Conservation (phyloP, 2,797 vertebrate species). For the Apogon hyalosoma region DNA sequence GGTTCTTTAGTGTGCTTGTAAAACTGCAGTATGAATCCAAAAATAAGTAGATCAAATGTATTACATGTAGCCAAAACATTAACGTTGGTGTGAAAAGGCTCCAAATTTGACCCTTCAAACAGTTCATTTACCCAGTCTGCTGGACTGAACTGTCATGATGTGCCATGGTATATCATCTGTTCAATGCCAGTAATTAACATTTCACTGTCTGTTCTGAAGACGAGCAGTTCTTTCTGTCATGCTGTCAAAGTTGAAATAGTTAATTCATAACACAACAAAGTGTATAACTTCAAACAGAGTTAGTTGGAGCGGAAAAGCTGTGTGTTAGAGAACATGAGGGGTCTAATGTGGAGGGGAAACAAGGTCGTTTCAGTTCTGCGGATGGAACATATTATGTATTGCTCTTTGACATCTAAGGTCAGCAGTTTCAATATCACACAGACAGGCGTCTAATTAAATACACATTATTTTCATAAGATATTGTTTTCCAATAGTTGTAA, state of each 20-base stretch:
- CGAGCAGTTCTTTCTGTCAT: not conserved
- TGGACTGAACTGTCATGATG: not conserved
- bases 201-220: not conserved
- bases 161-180: not conserved
- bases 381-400: conserved; percentile 3
- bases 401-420: conserved; percentile 6
- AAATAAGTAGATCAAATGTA: too few species aligned
- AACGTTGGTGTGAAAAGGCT: too few species aligned
- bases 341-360: conserved; percentile 42
- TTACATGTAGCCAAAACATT: too few species aligned
- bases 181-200: not conserved
- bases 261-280: conserved; percentile 42
- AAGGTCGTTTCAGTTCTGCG: conserved; percentile 10
- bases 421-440: not conserved
- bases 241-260: conserved; percentile 13
- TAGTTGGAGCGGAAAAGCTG: conserved; percentile 22
- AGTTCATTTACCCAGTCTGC: not conserved
- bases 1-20: too few species aligned
- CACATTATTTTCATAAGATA: not conserved
- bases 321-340: conserved; percentile 18
- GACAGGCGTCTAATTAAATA: conserved; percentile 6
- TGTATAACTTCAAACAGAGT: conserved; percentile 11
- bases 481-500: not conserved
- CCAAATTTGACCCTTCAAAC: not conserved
- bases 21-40: too few species aligned